phyloP scores from a whole-genome alignment of 2,888 invertebrate genomes.

The Andrena trimmerana region DNA sequence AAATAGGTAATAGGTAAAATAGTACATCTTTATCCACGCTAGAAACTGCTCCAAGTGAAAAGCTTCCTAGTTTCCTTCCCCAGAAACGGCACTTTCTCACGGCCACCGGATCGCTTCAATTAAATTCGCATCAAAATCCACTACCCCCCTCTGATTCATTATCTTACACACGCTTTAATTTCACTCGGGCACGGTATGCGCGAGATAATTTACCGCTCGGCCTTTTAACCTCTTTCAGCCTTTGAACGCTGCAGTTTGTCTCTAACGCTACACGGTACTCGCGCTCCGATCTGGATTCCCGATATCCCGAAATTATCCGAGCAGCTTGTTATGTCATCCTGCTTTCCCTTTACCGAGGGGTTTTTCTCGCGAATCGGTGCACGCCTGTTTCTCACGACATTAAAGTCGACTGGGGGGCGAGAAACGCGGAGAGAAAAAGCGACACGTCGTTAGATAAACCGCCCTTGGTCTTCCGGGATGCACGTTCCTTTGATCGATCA shows the following conservation, averaged over 20 bases:
- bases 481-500: slow-evolving; percentile 36
- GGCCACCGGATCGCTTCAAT: slow-evolving; percentile 36
- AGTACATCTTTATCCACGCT: background rate
- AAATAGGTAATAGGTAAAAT: background rate
- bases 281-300: slow-evolving; percentile 35
- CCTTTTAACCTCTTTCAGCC: slow-evolving; percentile 48
- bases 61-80: slow-evolving; percentile 5
- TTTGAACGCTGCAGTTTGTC: slow-evolving; percentile 33
- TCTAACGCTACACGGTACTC: slow-evolving; percentile 25
- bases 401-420: slow-evolving; percentile 46
- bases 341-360: slow-evolving; percentile 41
- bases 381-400: slow-evolving; percentile 74
- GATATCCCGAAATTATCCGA: slow-evolving; percentile 54
- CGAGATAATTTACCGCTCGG: slow-evolving; percentile 56
- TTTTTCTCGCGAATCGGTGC: slow-evolving; percentile 44
- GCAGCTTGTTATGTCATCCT: slow-evolving; percentile 38
- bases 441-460: slow-evolving; percentile 61
- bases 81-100: slow-evolving; percentile 37
- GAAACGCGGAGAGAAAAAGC: slow-evolving; percentile 44
- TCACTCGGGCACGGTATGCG: slow-evolving; percentile 34
- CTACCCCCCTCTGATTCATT: slow-evolving; percentile 40
- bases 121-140: slow-evolving; percentile 55
- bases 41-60: background rate
- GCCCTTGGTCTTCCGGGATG: slow-evolving; percentile 15
- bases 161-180: slow-evolving; percentile 51